Percentiles rank a stretch among this genome's conserved stretches.
phyloP scores from a whole-genome alignment of 2,888 invertebrate genomes.

The Nephrocerus scutellatus region DNA sequence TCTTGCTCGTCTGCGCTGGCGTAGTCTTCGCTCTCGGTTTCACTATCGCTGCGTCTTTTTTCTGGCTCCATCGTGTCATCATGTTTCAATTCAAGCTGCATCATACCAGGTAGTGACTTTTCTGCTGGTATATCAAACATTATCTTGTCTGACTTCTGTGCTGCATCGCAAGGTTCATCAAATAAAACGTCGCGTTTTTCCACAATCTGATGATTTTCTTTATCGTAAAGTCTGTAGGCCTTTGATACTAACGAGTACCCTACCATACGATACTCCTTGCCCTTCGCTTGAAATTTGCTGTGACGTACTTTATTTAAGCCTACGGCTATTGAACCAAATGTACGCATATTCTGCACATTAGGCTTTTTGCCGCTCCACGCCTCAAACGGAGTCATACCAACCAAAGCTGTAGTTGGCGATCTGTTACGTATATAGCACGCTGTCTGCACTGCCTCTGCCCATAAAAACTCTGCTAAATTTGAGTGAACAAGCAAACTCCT shows the following conservation, averaged over 20 bases:
- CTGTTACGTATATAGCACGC: conserved; percentile 15
- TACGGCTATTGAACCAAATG: conserved; percentile 12
- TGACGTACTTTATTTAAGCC: conserved; percentile 10
- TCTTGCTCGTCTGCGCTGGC: conserved; percentile 7
- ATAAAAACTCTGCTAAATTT: conserved; percentile 24
- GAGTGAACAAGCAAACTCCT: conserved; percentile 27
- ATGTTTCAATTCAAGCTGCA: neutral
- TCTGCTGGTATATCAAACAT: conserved; percentile 10
- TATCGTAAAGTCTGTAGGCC: conserved; percentile 18
- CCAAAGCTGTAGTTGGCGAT: conserved; percentile 9
- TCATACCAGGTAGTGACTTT: conserved; percentile 1
- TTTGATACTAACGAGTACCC: conserved; percentile 14
- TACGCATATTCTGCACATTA: conserved; percentile 13
- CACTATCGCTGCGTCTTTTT: conserved; percentile 2
- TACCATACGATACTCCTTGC: conserved; percentile 11
- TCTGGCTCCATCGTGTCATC: conserved; percentile 3
- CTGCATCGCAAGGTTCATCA: conserved; percentile 9
- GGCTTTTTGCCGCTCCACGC: conserved; percentile 11
- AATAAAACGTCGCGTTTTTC: conserved; percentile 16
- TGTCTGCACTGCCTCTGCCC: conserved; percentile 19
- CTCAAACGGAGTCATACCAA: conserved; percentile 12
- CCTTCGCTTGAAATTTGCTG: conserved; percentile 10
- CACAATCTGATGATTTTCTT: conserved; percentile 11
- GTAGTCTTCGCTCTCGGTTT: conserved; percentile 10
- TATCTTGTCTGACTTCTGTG: conserved; percentile 4